Evolutionary conservation across 2,797 vertebrate species (phyloP).

Genomic region (Chiloscyllium punctatum): DNA sequence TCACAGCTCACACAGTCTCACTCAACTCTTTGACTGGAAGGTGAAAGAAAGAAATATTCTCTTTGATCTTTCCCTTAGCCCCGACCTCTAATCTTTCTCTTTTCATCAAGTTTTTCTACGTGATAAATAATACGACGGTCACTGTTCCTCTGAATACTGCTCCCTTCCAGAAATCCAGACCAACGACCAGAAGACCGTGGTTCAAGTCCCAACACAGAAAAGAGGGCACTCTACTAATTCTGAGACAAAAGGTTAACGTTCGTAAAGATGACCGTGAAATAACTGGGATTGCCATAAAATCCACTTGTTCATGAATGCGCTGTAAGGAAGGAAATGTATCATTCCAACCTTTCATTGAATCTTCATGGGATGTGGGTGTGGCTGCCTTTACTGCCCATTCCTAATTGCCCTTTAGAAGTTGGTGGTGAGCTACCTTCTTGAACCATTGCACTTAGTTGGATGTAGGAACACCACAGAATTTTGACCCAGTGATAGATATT

Average conservation of each 20-base stretch:
- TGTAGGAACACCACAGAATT: too few species aligned
- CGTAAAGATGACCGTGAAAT: background rate
- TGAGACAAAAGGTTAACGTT: background rate
- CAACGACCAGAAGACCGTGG: background rate
- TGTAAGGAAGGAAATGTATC: background rate
- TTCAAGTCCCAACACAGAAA: background rate
- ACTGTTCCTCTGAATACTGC: background rate
- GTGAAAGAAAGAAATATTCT: background rate
- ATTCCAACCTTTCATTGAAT: background rate
- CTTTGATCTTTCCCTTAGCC: too few species aligned
- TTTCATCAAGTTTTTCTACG: background rate
- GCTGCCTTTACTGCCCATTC: too few species aligned
- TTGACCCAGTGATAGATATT: too few species aligned
- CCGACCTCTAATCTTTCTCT: background rate
- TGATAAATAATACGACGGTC: background rate
- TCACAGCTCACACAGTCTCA: background rate
- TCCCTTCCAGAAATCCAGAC: slow-evolving; percentile 22
- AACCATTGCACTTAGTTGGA: too few species aligned
- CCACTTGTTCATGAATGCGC: background rate
- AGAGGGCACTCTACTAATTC: background rate
- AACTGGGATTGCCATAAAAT: background rate
- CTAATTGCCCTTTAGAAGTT: too few species aligned
- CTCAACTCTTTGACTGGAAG: background rate
- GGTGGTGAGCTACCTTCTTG: too few species aligned
- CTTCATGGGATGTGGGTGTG: too few species aligned